Percentiles rank a stretch among this genome's conserved stretches.
These are phyloP conservation scores for Oithona nana DNA, from an alignment of 2,888 invertebrate genomes.

Conservation along the genomic window DNA sequence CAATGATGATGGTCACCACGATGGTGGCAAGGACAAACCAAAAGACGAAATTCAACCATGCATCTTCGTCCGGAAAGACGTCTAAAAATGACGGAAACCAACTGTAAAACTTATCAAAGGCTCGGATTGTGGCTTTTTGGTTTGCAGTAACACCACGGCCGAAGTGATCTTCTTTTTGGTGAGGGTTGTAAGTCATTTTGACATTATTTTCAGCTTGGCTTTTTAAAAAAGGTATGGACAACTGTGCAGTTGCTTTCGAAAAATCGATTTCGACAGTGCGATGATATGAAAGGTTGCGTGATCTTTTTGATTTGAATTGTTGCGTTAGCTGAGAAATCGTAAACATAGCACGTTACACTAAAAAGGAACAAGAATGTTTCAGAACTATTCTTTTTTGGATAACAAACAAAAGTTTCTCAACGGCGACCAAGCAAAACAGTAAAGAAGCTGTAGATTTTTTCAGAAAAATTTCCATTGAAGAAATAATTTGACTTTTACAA, in stretches of 20 bases:
- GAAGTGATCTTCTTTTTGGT: slow-evolving; percentile 1
- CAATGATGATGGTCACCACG: background rate
- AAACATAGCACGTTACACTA: too few relatives aligned
- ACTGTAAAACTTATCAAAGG: slow-evolving; percentile 16
- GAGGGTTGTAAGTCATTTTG: background rate
- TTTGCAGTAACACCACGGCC: slow-evolving; percentile 8
- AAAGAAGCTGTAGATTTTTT: too few relatives aligned
- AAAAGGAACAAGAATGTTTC: too few relatives aligned
- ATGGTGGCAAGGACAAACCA: slow-evolving; percentile 15
- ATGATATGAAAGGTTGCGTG: too few relatives aligned
- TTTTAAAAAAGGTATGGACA: background rate
- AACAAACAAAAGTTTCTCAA: too few relatives aligned
- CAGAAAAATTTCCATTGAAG: too few relatives aligned
- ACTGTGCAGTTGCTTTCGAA: background rate
- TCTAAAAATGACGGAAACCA: slow-evolving; percentile 17
- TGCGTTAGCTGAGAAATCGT: too few relatives aligned
- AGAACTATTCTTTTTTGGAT: too few relatives aligned
- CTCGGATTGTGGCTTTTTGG: slow-evolving; percentile 15
- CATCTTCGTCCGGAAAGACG: slow-evolving; percentile 17
- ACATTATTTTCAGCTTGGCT: too few relatives aligned
- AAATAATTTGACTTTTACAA: too few relatives aligned
- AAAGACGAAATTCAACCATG: slow-evolving; percentile 14
- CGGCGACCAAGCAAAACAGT: too few relatives aligned
- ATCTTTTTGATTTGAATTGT: too few relatives aligned
- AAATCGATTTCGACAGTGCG: background rate